phyloP scores from a whole-genome alignment of 2,888 invertebrate genomes.

The Acleris holmiana region DNA sequence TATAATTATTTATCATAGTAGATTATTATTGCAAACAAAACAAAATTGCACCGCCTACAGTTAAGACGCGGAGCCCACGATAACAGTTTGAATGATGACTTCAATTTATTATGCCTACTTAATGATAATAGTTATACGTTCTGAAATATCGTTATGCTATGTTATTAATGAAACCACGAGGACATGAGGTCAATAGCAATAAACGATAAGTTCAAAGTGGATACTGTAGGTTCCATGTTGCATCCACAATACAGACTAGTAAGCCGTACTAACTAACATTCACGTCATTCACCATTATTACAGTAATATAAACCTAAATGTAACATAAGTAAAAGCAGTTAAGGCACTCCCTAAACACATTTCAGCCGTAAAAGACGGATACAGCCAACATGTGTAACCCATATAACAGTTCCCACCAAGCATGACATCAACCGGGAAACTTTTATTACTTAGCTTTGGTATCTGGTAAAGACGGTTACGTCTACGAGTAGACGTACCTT shows the following conservation, averaged over 20 bases:
- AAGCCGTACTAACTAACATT: neutral
- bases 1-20: no score
- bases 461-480: slow-evolving; percentile 26
- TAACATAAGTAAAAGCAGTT: slow-evolving; percentile 18
- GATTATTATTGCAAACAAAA: neutral
- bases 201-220: slow-evolving; percentile 25
- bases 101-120: slow-evolving; percentile 17
- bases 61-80: slow-evolving; percentile 1
- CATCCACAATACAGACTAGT: neutral
- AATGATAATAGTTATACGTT: slow-evolving; percentile 16
- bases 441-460: slow-evolving; percentile 32
- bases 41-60: neutral
- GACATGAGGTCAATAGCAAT: slow-evolving; percentile 29
- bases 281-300: neutral
- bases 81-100: slow-evolving; percentile 16
- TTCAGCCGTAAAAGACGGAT: slow-evolving; percentile 31
- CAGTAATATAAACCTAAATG: neutral
- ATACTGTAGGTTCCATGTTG: slow-evolving; percentile 10
- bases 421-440: slow-evolving; percentile 37
- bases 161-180: slow-evolving; percentile 13
- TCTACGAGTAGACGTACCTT: slow-evolving; percentile 19
- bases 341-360: slow-evolving; percentile 30
- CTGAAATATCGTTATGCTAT: slow-evolving; percentile 11
- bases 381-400: slow-evolving; percentile 36
- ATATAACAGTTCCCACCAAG: slow-evolving; percentile 32